Base-by-base conservation (phyloP, 2,113 vertebrate genomes). In the Cavia aperea region DNA sequence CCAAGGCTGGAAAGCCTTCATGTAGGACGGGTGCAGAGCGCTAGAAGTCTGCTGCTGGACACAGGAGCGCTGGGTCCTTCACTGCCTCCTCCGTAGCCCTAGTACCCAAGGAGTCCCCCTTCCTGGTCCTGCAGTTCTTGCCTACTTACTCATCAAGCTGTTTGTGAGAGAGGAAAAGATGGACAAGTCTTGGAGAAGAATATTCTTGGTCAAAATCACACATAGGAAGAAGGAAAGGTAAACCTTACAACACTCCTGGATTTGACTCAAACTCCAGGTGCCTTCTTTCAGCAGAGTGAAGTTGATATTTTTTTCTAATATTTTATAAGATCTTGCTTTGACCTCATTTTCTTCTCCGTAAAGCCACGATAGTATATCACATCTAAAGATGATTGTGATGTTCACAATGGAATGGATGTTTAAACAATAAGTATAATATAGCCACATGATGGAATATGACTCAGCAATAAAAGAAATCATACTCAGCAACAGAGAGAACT, bases 61-160 rank as follows among this genome's bases (percentile, higher is more conserved):
- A 4, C n/a, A n/a, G 1, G 5, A 51, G 3, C 18, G 7, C 43
- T 4, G 5, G 6, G 13, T 49, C 13, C 26, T 90, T 13, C 31
- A 13, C 68, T 46, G 43, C 39, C 54, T 39, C 54, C 62, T 43
- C 26, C 29, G 60, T 33, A 49, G 56, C 63, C 39, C 19, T 9
- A 11, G 49, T 75, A 36, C 33, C 16, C 23, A 14, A 15, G 14
- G 29, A 18, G 23, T 6, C 36, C 2, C 51, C n/a, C 36, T 56
- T 36, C 36, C 26, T 6, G 77, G 56, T 23, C 19, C 13, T 82
- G 10, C 6, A 7, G 16, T 14, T 14, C 46, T 81, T 43, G 12
- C 46, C 70, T 60, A 19, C 36, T 31, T 51, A 9, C 18, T 81
- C 31, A 54, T 29, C 70, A 75, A 33, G 19, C 4, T 29, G 16